phyloP scores from a whole-genome alignment of 2,113 vertebrate genomes.

The Sphaerodactylus townsendi region DNA sequence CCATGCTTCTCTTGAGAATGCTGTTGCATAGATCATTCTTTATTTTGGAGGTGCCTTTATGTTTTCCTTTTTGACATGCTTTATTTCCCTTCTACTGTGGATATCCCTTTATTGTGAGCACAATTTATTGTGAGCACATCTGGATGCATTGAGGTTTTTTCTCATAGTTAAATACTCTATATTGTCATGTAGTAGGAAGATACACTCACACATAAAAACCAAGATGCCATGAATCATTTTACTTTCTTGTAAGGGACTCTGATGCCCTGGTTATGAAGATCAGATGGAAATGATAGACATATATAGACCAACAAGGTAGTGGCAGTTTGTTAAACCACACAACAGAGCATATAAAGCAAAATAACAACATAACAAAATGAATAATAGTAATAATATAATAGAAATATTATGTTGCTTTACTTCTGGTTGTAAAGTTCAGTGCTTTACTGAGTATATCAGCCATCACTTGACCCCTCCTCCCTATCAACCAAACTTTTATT shows the following conservation, averaged over 20 bases:
- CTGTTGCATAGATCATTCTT: not conserved
- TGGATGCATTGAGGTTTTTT: conserved; percentile 7
- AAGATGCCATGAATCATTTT: not conserved
- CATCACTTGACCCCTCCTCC: not conserved
- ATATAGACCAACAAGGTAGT: not conserved
- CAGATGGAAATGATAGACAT: conserved; percentile 5
- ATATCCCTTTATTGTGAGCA: not conserved
- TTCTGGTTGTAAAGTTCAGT: conserved; percentile 35
- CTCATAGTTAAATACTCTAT: not conserved
- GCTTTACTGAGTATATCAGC: conserved; percentile 32
- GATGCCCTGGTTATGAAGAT: not conserved
- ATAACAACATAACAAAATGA: not conserved
- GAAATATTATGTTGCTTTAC: conserved; percentile 30
- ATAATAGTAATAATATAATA: conserved; percentile 22
- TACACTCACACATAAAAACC: not conserved
- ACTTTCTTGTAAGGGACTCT: conserved; percentile 2
- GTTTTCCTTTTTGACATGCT: not conserved
- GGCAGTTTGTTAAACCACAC: conserved; percentile 1
- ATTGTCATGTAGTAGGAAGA: not conserved
- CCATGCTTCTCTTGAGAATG: not conserved
- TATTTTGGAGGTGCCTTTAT: not conserved
- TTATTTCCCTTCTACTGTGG: not conserved
- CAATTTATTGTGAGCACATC: not conserved
- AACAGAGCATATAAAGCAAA: conserved; percentile 11
- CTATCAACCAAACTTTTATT: too few relatives aligned